Evolutionary conservation across 2,113 vertebrate genomes (phyloP), one percentile per base, ranked within the genome.

Genomic region (Herpetotheres cachinnans): DNA sequence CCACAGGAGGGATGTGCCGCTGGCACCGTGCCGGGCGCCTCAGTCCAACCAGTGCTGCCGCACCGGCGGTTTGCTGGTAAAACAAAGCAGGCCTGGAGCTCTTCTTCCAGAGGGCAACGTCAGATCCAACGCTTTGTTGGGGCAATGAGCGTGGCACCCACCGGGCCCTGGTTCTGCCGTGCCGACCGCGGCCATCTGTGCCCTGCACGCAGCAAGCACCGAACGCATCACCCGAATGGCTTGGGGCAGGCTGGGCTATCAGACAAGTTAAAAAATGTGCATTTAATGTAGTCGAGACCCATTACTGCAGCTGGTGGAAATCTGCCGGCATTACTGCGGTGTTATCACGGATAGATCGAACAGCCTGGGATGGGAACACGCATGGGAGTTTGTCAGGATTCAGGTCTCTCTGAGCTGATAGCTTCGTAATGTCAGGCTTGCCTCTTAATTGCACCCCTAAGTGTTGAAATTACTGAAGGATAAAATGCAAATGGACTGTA

Each of bases 391-490:
- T 25, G 94, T 97, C 95, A 97, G 94, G 81, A 97, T 96, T 96
- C 97, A 24, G 80, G 93, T 92, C 95, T 97, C 90, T 93, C 70
- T 26, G 11, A 63, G 25, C 94, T 46, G 46, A 85, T 72, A 21
- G 91, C 67, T 96, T 92, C 91, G 47, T 86, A 96, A 94, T 47
- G 20, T 81, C 86, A 62, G 62, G 58, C 90, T 88, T 62, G 59
- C 73, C 8, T 34, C 95, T 97, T 95, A 98, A 98, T 97, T 98
- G 97, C 92, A 94, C 97, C 97, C 73, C 0, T 97, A 97, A 98
- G 97, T 90, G 92, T 80, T 81, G 92, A 96, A 95, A 94, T 97
- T 96, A 97, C 56, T 91, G 97, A 93, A 97, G 97, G 90, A 93
- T 94, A 96, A 98, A 97, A 98, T 95, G 92, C 95, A 93, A 93